phyloP scores from a whole-genome alignment of 2,797 vertebrate genomes.

The Psittacula derbiana region DNA sequence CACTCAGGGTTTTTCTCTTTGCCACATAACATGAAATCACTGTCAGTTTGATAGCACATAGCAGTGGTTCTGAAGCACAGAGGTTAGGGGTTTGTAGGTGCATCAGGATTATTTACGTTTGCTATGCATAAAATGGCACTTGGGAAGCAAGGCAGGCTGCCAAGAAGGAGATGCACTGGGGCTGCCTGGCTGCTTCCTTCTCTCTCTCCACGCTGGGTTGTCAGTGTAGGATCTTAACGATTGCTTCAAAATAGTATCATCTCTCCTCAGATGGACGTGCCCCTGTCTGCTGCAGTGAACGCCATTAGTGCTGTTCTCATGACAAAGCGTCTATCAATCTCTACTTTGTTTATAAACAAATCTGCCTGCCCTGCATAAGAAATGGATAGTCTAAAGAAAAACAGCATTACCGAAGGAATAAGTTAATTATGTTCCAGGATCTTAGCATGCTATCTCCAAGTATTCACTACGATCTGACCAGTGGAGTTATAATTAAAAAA shows the following conservation, averaged over 20 bases:
- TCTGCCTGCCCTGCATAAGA: constrained; percentile 32
- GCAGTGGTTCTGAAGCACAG: constrained; percentile 15
- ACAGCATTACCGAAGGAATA: constrained; percentile 38
- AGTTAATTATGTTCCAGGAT: constrained; percentile 53
- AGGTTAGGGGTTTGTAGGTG: constrained; percentile 23
- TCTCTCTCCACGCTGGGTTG: constrained; percentile 37
- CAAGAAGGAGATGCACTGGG: background rate
- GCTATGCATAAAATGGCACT: constrained; percentile 23
- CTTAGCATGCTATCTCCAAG: constrained; percentile 44
- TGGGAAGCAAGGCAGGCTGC: constrained; percentile 25
- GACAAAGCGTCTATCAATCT: constrained; percentile 39
- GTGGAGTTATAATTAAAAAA: constrained; percentile 62
- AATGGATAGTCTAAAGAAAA: constrained; percentile 36
- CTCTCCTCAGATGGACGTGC: constrained; percentile 37
- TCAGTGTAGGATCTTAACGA: constrained; percentile 46
- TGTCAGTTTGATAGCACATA: constrained; percentile 42
- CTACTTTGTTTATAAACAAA: constrained; percentile 64
- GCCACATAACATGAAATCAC: constrained; percentile 49
- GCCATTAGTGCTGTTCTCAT: constrained; percentile 4
- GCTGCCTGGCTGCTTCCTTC: background rate
- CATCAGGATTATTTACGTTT: constrained; percentile 25
- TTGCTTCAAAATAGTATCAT: constrained; percentile 40
- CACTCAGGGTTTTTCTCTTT: constrained; percentile 42
- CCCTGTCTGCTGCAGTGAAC: constrained; percentile 20
- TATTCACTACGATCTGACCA: constrained; percentile 58